Evolutionary conservation across 2,888 invertebrate species (phyloP), one percentile per base, ranked within the genome.

Genomic region (Eupeodes latifasciatus): DNA sequence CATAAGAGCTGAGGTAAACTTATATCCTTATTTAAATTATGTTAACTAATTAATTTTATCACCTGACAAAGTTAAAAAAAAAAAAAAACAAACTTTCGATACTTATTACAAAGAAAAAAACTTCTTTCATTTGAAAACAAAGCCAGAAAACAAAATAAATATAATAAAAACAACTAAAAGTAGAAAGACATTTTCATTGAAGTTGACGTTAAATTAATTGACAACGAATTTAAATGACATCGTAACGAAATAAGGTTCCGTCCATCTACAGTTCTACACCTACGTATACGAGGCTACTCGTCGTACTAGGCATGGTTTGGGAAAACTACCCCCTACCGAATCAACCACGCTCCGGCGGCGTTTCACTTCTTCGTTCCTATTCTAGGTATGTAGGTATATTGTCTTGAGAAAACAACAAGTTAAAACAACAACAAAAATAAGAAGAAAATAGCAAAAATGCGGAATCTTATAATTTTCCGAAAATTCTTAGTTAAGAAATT

Each of bases 201-300:
- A 75, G 75, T 75, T 76, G 80, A 76, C 79, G 53, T 87, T 80
- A 83, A 87, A 87, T 80, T 80, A 87, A 87, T 86, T 86, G 86
- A 82, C 82, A 82, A 71, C 62, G 75, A 79, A 82, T 75, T 82
- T 64, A 75, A 86, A 80, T 87, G 75, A 83, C 83, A 79, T 64
- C 66, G 66, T 59, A 44, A 66, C 47, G 53, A 72, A 36, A 69
- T 69, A 61, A 40, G 7, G 12, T 27, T 40, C 4, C 9, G 7
- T 47, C 14, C 11, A 27, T 36, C 51, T 40, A 40, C 9, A n/a
- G n/a, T n/a, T n/a, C n/a, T n/a, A n/a, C n/a, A n/a, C n/a, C n/a
- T n/a, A 40, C 9, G 0, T 40, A 40, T 40, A 40, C 6, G 40
- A 40, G 40, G 40, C 40, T 40, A 40, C 40, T 40, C 9, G 0